Evolutionary conservation across 2,113 vertebrate genomes (phyloP), one percentile per base, ranked within the genome.

Genomic region (Ophthalmolycus amberensis): DNA sequence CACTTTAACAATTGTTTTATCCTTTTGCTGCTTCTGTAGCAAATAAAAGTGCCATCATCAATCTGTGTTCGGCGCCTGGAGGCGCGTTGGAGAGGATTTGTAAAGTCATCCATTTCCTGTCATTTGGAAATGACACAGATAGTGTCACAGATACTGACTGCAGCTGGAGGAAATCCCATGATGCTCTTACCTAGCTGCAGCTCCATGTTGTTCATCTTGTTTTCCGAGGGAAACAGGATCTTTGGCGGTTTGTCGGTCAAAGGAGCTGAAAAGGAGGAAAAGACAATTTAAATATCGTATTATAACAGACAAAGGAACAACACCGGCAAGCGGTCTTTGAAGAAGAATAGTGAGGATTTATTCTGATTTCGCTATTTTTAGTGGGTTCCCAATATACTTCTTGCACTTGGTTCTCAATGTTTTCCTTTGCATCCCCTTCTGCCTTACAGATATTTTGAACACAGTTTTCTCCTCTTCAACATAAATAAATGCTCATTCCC

Each of bases 161-260:
- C 85, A 76, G 74, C 73, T 60, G 85, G 71, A 85, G 70, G 77
- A 89, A 90, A 90, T 85, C 89, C 90, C 79, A 56, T 40, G 75
- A 89, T 78, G 83, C 75, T 86, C 97, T 98, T 95, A 98, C 97
- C 97, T 91, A 98, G 94, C 88, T 98, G 97, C 16, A 96, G 95
- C 95, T 98, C 97, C 92, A 98, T 97, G 92, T 95, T 90, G 90
- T 93, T 98, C 87, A 97, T 93, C 93, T 97, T 98, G 95, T 93
- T 97, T 95, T 98, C 97, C 74, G 95, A 88, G 63, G 97, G 97
- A 79, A 97, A 96, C 90, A 98, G 95, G 94, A 98, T 96, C 93
- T 97, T 98, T 84, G 97, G 97, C 80, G 97, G 97, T 88, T 97
- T 97, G 95, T 98, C 97, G 87, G 97, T 98, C 90, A 98, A 90